These are phyloP conservation scores for Carassius auratus DNA, from an alignment of 2,113 vertebrate species.

Conservation along the genomic window DNA sequence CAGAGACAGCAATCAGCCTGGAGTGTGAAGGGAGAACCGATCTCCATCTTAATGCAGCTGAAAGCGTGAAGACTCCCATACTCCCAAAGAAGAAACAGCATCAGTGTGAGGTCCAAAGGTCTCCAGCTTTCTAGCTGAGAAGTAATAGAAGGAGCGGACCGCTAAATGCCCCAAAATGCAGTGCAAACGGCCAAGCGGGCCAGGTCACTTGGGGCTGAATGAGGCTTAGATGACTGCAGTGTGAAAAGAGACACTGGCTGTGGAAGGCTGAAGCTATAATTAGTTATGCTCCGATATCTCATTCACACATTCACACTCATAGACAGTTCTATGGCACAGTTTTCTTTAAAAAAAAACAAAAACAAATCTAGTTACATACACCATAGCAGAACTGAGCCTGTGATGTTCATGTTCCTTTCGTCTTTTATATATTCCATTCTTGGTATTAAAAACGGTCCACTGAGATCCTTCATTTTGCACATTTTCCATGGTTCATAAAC, in stretches of 20 bases:
- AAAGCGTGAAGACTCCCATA: slow-evolving; percentile 31
- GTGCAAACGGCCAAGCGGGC: slow-evolving; percentile 31
- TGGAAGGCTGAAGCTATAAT: slow-evolving; percentile 16
- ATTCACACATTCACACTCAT: slow-evolving; percentile 17
- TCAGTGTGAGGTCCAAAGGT: slow-evolving; percentile 35
- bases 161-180: slow-evolving; percentile 50
- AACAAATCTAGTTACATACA: not conserved
- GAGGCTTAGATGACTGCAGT: slow-evolving; percentile 39
- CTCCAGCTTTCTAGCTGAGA: slow-evolving; percentile 22
- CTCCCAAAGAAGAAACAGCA: slow-evolving; percentile 46
- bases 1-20: slow-evolving; percentile 50
- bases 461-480: slow-evolving; percentile 27
- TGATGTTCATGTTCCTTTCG: not conserved
- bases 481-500: slow-evolving; percentile 20
- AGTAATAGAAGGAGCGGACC: slow-evolving; percentile 33
- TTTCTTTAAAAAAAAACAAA: not conserved
- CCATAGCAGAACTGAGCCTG: not conserved
- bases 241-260: slow-evolving; percentile 15
- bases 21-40: slow-evolving; percentile 31
- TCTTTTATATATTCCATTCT: slow-evolving; percentile 10
- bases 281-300: slow-evolving; percentile 37
- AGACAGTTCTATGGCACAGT: not conserved
- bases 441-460: slow-evolving; percentile 30
- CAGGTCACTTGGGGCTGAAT: slow-evolving; percentile 35
- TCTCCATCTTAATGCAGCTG: slow-evolving; percentile 47